These are phyloP conservation scores for Lophura nycthemera DNA, from an alignment of 2,113 vertebrate genomes.

Conservation along the genomic window DNA sequence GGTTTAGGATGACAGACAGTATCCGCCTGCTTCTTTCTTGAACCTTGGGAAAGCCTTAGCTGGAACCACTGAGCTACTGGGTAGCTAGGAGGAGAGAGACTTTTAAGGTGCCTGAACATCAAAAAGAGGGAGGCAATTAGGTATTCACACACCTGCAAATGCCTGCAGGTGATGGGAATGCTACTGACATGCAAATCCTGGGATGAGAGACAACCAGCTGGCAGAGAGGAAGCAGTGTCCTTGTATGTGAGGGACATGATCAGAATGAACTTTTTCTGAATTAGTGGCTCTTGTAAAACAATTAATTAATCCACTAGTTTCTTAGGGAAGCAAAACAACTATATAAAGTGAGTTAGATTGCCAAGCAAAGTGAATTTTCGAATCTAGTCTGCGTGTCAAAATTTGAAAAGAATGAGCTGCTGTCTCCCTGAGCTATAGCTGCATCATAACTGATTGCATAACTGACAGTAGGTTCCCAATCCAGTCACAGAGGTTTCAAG, in stretches of 20 bases:
- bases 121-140: background rate
- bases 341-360: slow-evolving; percentile 17
- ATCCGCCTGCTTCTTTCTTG: background rate
- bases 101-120: background rate
- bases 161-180: background rate
- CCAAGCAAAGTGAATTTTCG: background rate
- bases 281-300: background rate
- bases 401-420: slow-evolving; percentile 19
- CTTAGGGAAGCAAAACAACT: background rate
- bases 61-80: background rate
- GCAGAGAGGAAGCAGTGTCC: background rate
- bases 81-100: background rate
- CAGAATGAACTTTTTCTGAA: background rate
- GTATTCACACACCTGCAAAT: background rate
- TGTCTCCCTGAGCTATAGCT: background rate
- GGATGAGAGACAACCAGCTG: background rate
- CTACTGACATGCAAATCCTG: background rate
- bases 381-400: slow-evolving; percentile 51
- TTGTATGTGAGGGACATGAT: background rate
- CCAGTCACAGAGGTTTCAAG: background rate
- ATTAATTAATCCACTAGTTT: background rate
- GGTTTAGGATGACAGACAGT: background rate
- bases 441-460: background rate
- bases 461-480: background rate
- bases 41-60: background rate